Evolutionary conservation across 2,797 vertebrate species (phyloP), one percentile per base, ranked within the genome.

Genomic region (Aldrovandia affinis): DNA sequence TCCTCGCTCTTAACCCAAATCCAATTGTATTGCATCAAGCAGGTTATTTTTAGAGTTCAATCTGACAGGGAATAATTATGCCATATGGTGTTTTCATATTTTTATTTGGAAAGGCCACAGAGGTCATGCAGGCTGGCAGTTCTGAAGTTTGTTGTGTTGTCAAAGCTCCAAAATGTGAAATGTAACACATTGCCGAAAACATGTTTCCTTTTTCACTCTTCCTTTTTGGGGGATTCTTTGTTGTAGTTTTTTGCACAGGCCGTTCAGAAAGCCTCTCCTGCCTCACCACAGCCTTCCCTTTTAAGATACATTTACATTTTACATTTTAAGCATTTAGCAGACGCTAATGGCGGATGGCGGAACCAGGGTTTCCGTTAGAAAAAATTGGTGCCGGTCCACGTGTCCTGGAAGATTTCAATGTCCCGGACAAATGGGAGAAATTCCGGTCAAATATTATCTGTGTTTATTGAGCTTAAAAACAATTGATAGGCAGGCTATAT

Each of bases 61-160:
- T 83, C 63, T 92, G 92, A 91, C 89, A 91, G 84, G n/a, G 86
- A 87, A 47, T 90, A 93, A 93, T 94, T 94, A 94, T 85, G 57
- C 89, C 89, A 90, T 91, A 91, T 92, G 90, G 86, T 65, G 44
- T 87, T 90, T 90, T 92, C 84, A 88, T 88, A 87, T 89, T 88
- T 86, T 83, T 90, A 47, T 90, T 92, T 90, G 88, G 88, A 92
- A 47, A 87, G 88, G 80, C 84, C 22, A 9, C 85, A 79, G 87
- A 92, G 92, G 93, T 93, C 91, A 90, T 85, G 89, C 65, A 80
- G 73, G 39, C 75, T 61, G 85, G 83, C 84, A 54, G 57, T 15
- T 47, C 78, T 86, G 82, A 90, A 90, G 88, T 91, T 89, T 88
- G 85, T 70, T 50, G 83, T 83, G 93, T 93, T 93, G 94, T 93